Percentiles rank a stretch among this genome's conserved stretches.
phyloP scores from a whole-genome alignment of 2,113 vertebrate species.

The Anolis carolinensis region DNA sequence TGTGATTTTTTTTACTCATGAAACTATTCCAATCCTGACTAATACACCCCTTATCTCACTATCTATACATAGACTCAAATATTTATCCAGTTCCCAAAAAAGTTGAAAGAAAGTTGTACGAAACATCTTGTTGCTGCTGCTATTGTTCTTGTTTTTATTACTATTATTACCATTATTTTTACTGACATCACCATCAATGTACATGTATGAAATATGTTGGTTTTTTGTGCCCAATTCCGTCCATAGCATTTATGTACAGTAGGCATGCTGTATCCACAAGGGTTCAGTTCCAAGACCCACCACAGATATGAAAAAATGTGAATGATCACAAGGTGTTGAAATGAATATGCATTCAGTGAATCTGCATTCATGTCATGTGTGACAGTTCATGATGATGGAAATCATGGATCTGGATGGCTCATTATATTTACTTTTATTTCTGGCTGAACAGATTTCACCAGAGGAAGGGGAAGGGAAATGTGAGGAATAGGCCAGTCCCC shows the following conservation, averaged over 20 bases:
- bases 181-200: not conserved
- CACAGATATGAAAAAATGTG: too few relatives aligned
- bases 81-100: not conserved
- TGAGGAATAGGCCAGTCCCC: not conserved
- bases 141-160: not conserved
- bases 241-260: not conserved
- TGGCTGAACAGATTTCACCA: not conserved
- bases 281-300: too few relatives aligned
- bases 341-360: too few relatives aligned
- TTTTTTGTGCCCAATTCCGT: not conserved
- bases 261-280: too few relatives aligned
- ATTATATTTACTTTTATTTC: not conserved
- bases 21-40: not conserved
- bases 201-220: not conserved
- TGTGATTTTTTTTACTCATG: not conserved
- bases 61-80: not conserved
- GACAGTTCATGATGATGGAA: too few relatives aligned
- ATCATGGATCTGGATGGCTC: too few relatives aligned
- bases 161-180: not conserved
- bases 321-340: too few relatives aligned
- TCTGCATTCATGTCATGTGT: too few relatives aligned
- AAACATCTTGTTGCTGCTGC: not conserved
- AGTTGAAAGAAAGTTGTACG: not conserved
- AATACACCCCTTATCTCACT: not conserved
- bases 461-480: too few relatives aligned